A percentile compares a stretch with the other conserved stretches of the same genome.
Conservation (phyloP, 2,888 invertebrate genomes). For the Capitulum mitella region DNA sequence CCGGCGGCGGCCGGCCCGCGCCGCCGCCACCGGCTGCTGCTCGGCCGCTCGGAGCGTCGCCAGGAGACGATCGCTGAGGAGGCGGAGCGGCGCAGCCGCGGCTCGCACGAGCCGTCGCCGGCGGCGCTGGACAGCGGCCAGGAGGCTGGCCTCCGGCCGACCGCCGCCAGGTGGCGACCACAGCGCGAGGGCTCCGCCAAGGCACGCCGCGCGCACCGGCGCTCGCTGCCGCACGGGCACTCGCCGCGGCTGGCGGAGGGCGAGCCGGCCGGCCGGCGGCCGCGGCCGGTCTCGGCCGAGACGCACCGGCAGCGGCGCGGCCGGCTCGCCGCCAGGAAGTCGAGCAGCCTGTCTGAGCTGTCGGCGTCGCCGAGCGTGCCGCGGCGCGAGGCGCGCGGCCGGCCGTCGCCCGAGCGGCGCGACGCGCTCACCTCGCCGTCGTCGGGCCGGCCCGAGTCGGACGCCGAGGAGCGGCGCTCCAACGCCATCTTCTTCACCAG, state of each 20-base stretch:
- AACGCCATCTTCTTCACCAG: slow-evolving; percentile 91
- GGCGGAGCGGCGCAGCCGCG: not conserved
- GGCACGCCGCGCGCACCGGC: not conserved
- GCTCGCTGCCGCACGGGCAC: slow-evolving; percentile 57
- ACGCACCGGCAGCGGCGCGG: slow-evolving; percentile 82
- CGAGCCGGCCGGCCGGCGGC: slow-evolving; percentile 92
- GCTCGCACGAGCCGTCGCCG: not conserved
- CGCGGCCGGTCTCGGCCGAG: slow-evolving; percentile 94
- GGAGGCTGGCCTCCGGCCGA: not conserved
- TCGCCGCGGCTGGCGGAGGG: slow-evolving; percentile 81
- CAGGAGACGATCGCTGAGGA: slow-evolving; percentile 13
- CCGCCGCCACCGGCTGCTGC: not conserved
- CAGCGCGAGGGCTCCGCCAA: not conserved
- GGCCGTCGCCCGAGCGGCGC: not conserved
- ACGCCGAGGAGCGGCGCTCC: slow-evolving; percentile 72
- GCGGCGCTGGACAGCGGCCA: not conserved
- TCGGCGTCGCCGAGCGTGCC: not conserved
- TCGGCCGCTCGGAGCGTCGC: not conserved
- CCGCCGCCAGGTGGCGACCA: not conserved
- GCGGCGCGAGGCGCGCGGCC: not conserved
- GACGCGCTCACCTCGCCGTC: slow-evolving; percentile 48
- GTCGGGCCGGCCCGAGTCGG: slow-evolving; percentile 76
- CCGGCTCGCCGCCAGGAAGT: slow-evolving; percentile 30
- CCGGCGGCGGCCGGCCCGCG: not conserved
- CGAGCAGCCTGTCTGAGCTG: slow-evolving; percentile 15